Percentiles rank a stretch among this genome's conserved stretches.
Conservation (phyloP, 2,888 invertebrate genomes). For the Slavum lentiscoides region DNA sequence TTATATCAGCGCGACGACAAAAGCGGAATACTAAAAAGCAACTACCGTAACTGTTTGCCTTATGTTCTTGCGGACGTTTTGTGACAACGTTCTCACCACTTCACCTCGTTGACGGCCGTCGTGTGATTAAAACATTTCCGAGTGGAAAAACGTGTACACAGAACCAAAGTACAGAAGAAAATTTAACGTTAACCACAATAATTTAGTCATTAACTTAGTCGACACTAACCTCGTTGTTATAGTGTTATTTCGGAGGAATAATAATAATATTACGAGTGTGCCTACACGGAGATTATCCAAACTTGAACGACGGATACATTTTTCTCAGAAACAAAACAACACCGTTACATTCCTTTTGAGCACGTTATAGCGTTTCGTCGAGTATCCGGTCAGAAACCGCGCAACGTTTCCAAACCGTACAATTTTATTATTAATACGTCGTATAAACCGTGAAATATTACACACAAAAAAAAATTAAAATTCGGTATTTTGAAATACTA, state of each 20-base stretch:
- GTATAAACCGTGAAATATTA: neutral
- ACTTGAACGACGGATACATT: conserved; percentile 1
- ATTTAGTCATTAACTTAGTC: conserved; percentile 6
- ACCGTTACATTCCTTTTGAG: neutral
- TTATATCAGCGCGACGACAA: neutral
- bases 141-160: neutral
- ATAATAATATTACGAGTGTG: neutral
- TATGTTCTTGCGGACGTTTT: conserved; percentile 7
- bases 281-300: neutral
- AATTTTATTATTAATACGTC: too few species aligned
- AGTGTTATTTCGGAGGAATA: conserved; percentile 2
- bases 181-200: neutral
- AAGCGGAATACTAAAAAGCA: conserved; percentile 30
- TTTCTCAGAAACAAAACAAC: neutral
- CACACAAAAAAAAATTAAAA: neutral
- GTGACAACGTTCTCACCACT: neutral
- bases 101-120: neutral
- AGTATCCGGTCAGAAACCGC: neutral
- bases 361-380: neutral
- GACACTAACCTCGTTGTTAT: conserved; percentile 13
- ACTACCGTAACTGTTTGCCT: neutral
- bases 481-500: neutral
- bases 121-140: conserved; percentile 10
- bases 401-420: neutral
- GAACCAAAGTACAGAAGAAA: neutral